Base-by-base conservation (phyloP, 1,140 invertebrate genomes). In the Cepaea nemoralis region DNA sequence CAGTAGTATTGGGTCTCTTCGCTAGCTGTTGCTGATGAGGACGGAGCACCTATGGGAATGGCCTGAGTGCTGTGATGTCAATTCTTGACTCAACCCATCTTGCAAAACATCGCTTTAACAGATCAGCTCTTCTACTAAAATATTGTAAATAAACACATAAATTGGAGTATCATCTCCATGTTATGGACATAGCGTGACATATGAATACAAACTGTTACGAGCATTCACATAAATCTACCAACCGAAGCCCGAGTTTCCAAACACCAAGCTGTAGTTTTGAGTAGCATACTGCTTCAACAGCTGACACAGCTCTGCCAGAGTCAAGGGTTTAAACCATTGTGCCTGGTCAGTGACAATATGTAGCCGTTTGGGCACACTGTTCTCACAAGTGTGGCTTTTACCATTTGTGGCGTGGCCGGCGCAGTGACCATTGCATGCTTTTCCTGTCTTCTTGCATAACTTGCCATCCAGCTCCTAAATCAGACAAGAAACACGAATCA, bases 181-280 rank as follows among this genome's bases (percentile, higher is more conserved):
- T n/a, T n/a, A n/a, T n/a, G n/a, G n/a, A n/a, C n/a, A n/a, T n/a
- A n/a, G n/a, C n/a, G n/a, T n/a, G n/a, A n/a, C n/a, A n/a, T n/a
- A n/a, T n/a, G n/a, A n/a, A n/a, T n/a, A n/a, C n/a, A n/a, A n/a
- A n/a, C n/a, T n/a, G n/a, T n/a, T n/a, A n/a, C n/a, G n/a, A n/a
- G n/a, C n/a, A n/a, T n/a, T n/a, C n/a, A n/a, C n/a, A n/a, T n/a
- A n/a, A n/a, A n/a, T n/a, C n/a, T 14, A 67, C 70, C 81, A 63
- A 90, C 89, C 89, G 81, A 76, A 87, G 12, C 86, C 88, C 27
- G 88, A 84, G 48, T 85, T 85, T 35, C 88, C 88, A 84, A 86
- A 87, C 24, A 88, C 85, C 3, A 90, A 82, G 48, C 85, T 86
- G 45, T 85, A 81, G 67, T 84, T 85, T 14, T 83, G 81, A 19